A percentile compares a stretch with the other conserved stretches of the same genome.
Evolutionary conservation across 1,140 invertebrate species (phyloP).

Genomic region (Sarcophaga peregrina): DNA sequence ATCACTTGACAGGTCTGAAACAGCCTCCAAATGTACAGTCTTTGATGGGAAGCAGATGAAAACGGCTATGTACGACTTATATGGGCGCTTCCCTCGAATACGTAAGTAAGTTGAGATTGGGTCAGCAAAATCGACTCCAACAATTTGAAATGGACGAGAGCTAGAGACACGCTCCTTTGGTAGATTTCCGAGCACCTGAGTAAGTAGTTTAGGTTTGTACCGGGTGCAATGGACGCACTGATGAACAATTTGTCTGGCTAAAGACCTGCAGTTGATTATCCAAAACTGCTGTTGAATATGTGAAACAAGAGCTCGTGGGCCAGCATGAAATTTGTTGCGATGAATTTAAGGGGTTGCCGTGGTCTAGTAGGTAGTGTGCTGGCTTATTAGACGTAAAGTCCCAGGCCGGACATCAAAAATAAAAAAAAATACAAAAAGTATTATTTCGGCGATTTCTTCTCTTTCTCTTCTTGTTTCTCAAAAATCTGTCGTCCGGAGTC

Average conservation of each 20-base stretch:
- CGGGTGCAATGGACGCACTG: slow-evolving; percentile 34
- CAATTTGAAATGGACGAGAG: not conserved
- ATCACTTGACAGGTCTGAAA: slow-evolving; percentile 21
- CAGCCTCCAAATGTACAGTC: slow-evolving; percentile 17
- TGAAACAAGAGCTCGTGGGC: slow-evolving; percentile 30
- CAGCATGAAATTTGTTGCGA: slow-evolving; percentile 40
- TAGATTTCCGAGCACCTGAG: slow-evolving; percentile 37
- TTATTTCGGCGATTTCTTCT: no score
- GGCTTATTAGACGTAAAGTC: no score
- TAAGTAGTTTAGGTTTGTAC: slow-evolving; percentile 26
- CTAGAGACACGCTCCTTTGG: slow-evolving; percentile 30
- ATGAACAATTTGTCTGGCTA: slow-evolving; percentile 16
- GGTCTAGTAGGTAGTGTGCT: no score
- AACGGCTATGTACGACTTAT: slow-evolving; percentile 43
- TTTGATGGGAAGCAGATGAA: slow-evolving; percentile 48
- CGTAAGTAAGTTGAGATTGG: slow-evolving; percentile 22
- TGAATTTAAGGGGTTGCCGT: slow-evolving; percentile 37
- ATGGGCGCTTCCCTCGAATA: slow-evolving; percentile 39
- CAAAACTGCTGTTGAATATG: slow-evolving; percentile 34
- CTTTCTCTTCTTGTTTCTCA: no score
- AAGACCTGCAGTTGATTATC: slow-evolving; percentile 32
- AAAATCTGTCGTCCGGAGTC: no score
- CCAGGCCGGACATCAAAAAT: no score
- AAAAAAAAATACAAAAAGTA: no score
- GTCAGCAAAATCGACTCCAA: slow-evolving; percentile 34